These are phyloP conservation scores for Drosophila pandora DNA, from an alignment of 1,140 invertebrate species.

Conservation along the genomic window DNA sequence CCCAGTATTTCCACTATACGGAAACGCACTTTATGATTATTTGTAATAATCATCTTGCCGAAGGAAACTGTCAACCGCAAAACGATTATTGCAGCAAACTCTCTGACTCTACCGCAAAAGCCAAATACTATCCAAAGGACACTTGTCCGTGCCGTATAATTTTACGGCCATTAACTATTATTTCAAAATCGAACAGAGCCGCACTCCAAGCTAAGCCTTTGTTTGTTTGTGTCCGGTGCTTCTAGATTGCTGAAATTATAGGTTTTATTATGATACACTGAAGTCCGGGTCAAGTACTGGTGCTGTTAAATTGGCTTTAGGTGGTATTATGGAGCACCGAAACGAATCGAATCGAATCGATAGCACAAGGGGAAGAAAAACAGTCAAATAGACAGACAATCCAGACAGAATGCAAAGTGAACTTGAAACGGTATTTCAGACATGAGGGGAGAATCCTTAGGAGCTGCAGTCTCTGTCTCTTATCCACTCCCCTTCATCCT, in stretches of 20 bases:
- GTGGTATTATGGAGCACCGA: constrained; percentile 69
- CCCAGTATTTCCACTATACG: background rate
- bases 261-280: constrained; percentile 76
- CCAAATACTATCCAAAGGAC: constrained; percentile 15
- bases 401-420: constrained; percentile 50
- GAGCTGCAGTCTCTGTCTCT: constrained; percentile 21
- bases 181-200: constrained; percentile 66
- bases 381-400: constrained; percentile 40
- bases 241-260: constrained; percentile 73
- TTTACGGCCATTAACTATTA: constrained; percentile 82
- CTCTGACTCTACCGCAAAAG: constrained; percentile 22
- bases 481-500: background rate
- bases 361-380: constrained; percentile 20
- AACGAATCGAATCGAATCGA: constrained; percentile 26
- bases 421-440: constrained; percentile 44
- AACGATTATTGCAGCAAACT: constrained; percentile 45
- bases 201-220: constrained; percentile 46
- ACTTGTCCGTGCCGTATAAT: constrained; percentile 73
- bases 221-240: constrained; percentile 65
- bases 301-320: constrained; percentile 76
- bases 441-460: constrained; percentile 19
- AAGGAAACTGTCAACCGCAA: constrained; percentile 49
- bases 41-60: constrained; percentile 35
- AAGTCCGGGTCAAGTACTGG: constrained; percentile 46
- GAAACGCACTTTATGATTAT: constrained; percentile 25